Base-by-base conservation (phyloP, 2,888 invertebrate genomes). In the Eupithecia dodoneata region DNA sequence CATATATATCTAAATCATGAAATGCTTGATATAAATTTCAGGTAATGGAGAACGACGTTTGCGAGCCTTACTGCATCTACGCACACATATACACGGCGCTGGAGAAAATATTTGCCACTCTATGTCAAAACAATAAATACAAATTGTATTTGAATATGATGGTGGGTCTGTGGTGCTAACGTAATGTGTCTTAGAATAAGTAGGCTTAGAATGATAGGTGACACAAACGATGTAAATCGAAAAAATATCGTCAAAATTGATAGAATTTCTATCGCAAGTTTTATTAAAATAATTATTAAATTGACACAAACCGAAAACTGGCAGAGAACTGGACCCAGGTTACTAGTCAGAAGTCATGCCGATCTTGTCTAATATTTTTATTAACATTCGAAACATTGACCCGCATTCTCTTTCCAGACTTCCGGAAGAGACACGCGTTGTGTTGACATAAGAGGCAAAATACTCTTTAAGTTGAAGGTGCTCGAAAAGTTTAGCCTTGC, bases 21-120 rank as follows among this genome's bases (percentile, higher is more conserved):
- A 59, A 59, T 49, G 18, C 7, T n/a, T 66, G 18, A 18, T 67
- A 42, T 4, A 81, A 66, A 74, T 79, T 41, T 18, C 83, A 95
- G 95, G 93, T 94, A 2, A 88, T 95, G 90, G 94, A 94, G 85
- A 94, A 92, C 76, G 94, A 95, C 83, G 87, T 93, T 6, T 93
- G 93, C 78, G 94, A 94, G 82, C 95, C 95, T 2, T 95, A 94
- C 80, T 93, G 92, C 71, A 88, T 94, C 71, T 95, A 95, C 83
- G 95, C 94, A 13, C 91, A 94, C 78, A 94, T 95, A 77, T 93
- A 92, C 78, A 95, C 95, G 41, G 93, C 94, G n/a, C 81, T 95
- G 72, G 94, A 91, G 81, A 94, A 94, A 87, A 94, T 95, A 85
- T 93, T 92, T 85, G 92, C 84, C 42, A 87, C 88, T 30, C 84